Evolutionary conservation across 1,140 invertebrate species (phyloP).

Genomic region (Ips typographus): DNA sequence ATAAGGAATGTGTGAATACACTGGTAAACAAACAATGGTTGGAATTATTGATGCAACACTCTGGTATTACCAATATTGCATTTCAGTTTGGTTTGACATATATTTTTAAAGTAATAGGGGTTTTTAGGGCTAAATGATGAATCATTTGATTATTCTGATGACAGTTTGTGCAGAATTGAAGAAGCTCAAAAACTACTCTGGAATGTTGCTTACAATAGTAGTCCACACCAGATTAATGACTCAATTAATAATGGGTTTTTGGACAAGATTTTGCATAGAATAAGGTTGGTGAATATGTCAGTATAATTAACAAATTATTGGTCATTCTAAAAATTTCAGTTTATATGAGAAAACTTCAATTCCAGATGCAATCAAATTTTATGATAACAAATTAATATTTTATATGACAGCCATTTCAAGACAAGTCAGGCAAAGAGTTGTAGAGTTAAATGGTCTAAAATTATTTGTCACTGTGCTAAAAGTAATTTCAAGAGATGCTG

Average conservation of each 20-base stretch:
- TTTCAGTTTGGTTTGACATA: constrained; percentile 12
- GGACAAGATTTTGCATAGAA: constrained; percentile 70
- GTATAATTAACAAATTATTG: not conserved
- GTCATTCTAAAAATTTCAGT: constrained; percentile 13
- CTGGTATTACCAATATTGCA: constrained; percentile 11
- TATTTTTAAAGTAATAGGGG: not conserved
- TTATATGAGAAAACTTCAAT: constrained; percentile 53
- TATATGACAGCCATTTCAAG: constrained; percentile 80
- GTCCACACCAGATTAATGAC: constrained; percentile 65
- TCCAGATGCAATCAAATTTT: constrained; percentile 76
- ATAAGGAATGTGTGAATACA: constrained; percentile 71
- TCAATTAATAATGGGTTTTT: constrained; percentile 73
- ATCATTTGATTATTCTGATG: constrained; percentile 52
- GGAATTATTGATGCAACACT: constrained; percentile 63
- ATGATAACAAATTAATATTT: constrained; percentile 87
- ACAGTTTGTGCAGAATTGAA: constrained; percentile 59
- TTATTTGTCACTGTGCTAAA: constrained; percentile 80
- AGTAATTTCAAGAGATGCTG: constrained; percentile 62
- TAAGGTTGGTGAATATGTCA: constrained; percentile 56
- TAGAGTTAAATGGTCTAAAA: constrained; percentile 77
- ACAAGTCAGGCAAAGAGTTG: constrained; percentile 69
- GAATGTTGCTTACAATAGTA: constrained; percentile 82
- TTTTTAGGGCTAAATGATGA: constrained; percentile 40
- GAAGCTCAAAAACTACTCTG: constrained; percentile 88
- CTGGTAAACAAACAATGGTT: constrained; percentile 69